Conservation (phyloP, 2,113 vertebrate species). For the Indicator maculatus region DNA sequence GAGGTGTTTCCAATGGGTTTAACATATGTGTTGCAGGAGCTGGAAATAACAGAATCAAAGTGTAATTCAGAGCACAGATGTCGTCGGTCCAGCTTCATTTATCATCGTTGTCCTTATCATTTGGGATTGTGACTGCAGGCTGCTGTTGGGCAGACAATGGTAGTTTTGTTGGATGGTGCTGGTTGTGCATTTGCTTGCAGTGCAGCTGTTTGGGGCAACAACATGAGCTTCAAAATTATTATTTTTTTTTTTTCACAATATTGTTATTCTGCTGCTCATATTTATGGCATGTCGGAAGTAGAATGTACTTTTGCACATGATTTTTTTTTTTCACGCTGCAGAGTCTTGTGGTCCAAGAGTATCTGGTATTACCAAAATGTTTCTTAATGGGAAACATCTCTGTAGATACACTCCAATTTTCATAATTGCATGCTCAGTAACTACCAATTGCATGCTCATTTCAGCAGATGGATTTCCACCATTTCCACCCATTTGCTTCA, state of each 20-base stretch:
- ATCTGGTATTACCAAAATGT: conserved; percentile 25
- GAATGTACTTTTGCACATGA: conserved; percentile 1
- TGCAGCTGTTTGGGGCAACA: background rate
- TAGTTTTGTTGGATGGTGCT: background rate
- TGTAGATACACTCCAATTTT: conserved; percentile 8
- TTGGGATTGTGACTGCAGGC: background rate
- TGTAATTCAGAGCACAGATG: background rate
- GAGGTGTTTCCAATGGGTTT: background rate
- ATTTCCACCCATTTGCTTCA: conserved; percentile 15
- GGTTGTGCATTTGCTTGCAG: background rate
- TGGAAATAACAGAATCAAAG: conserved; percentile 1
- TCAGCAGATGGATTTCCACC: conserved; percentile 13
- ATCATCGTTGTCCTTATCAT: background rate
- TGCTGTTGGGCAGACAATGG: background rate
- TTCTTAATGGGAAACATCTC: conserved; percentile 54
- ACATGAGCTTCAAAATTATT: background rate
- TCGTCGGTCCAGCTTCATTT: background rate
- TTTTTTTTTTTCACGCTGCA: conserved; percentile 32
- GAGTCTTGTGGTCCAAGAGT: conserved; percentile 27
- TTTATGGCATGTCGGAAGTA: conserved; percentile 20
- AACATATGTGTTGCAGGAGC: background rate
- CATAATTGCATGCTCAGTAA: background rate
- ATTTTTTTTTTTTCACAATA: background rate
- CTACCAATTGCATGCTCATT: background rate
- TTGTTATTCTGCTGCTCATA: background rate